These are phyloP conservation scores for Chiloscyllium plagiosum DNA, from an alignment of 2,113 vertebrate species.

Conservation along the genomic window DNA sequence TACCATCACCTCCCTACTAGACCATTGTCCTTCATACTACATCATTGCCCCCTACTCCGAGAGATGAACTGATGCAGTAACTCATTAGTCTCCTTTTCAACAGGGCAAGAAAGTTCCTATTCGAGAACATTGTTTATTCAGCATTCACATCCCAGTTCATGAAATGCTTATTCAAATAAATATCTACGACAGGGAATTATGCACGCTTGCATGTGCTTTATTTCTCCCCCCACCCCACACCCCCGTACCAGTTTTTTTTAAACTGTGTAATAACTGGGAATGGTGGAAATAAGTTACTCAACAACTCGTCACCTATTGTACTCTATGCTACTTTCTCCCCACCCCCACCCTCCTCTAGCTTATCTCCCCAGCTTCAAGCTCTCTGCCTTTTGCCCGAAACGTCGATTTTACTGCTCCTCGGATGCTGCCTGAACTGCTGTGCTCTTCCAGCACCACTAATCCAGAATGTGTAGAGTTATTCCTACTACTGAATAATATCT, in stretches of 20 bases:
- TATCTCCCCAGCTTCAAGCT: no score
- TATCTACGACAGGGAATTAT: not conserved
- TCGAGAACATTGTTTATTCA: not conserved
- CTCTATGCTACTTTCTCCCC: no score
- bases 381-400: no score
- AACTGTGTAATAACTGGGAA: not conserved
- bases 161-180: not conserved
- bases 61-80: not conserved
- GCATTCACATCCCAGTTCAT: not conserved
- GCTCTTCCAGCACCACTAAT: no score
- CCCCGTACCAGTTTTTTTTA: not conserved
- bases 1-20: no score
- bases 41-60: no score
- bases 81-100: not conserved
- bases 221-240: no score
- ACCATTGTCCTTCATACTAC: no score
- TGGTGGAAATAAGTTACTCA: not conserved
- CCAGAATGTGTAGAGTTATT: not conserved
- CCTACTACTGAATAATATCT: not conserved
- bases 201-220: not conserved
- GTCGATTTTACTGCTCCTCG: no score
- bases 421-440: no score
- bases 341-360: no score
- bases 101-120: not conserved
- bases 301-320: no score